A percentile compares a stretch with the other conserved stretches of the same genome.
Evolutionary conservation across 2,113 vertebrate species (phyloP).

Genomic region (Lamprotornis superbus): DNA sequence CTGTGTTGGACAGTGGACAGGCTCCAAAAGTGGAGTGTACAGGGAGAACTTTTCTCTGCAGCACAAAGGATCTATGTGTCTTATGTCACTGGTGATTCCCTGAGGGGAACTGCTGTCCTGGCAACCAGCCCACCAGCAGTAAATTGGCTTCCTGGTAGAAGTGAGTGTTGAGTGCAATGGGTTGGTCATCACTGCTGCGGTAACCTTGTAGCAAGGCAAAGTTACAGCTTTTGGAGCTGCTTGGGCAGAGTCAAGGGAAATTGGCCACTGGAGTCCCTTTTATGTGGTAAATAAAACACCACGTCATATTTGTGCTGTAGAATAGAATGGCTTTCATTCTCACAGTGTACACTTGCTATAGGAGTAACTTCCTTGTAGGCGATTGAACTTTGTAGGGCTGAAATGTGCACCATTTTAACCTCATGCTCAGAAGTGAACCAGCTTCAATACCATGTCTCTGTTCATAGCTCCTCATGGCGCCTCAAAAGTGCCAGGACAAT

Average conservation of each 20-base stretch:
- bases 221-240: neutral
- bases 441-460: neutral
- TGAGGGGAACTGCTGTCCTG: neutral
- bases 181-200: neutral
- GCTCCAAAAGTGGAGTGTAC: fast-evolving
- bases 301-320: neutral
- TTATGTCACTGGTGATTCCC: neutral
- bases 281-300: neutral
- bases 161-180: neutral
- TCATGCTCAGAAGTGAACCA: neutral
- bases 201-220: neutral
- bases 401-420: neutral
- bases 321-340: neutral
- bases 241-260: neutral
- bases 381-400: neutral
- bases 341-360: neutral
- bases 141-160: neutral
- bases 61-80: neutral
- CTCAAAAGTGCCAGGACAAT: neutral
- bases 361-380: neutral
- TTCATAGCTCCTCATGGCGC: neutral
- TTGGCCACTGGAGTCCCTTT: neutral
- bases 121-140: neutral
- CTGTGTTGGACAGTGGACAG: neutral
- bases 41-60: neutral